These are phyloP conservation scores for Spodoptera littoralis DNA, from an alignment of 2,888 invertebrate species.

Conservation along the genomic window DNA sequence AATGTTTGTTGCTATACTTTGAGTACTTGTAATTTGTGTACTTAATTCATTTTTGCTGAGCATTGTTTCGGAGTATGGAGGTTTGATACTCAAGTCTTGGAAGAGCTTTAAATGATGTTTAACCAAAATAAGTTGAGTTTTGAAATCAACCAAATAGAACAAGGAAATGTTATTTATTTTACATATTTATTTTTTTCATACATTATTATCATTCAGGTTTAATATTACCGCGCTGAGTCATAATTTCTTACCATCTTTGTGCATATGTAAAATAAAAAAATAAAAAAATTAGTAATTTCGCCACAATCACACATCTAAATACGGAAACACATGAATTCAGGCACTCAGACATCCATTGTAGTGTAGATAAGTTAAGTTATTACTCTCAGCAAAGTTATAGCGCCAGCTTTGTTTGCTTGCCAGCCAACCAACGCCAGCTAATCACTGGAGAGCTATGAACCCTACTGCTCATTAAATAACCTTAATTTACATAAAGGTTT, in stretches of 20 bases:
- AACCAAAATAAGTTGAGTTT: no score
- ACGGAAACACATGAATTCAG: conserved; percentile 3
- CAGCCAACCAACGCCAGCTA: conserved; percentile 24
- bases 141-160: no score
- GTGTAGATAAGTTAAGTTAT: conserved; percentile 63
- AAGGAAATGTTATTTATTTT: no score
- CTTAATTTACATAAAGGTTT: conserved; percentile 62
- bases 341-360: conserved; percentile 12
- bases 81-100: no score
- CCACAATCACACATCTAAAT: no score
- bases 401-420: conserved; percentile 34
- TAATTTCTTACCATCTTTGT: no score
- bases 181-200: no score
- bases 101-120: no score
- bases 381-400: conserved; percentile 57
- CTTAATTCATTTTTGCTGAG: conserved; percentile 45
- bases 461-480: conserved; percentile 61
- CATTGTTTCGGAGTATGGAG: conserved; percentile 16
- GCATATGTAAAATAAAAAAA: no score
- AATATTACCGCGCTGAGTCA: no score
- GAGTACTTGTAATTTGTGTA: conserved; percentile 55
- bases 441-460: conserved; percentile 43
- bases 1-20: conserved; percentile 71
- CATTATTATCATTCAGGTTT: no score
- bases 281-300: no score